Base-by-base conservation (phyloP, 2,113 vertebrate species). In the Paratilapia polleni region DNA sequence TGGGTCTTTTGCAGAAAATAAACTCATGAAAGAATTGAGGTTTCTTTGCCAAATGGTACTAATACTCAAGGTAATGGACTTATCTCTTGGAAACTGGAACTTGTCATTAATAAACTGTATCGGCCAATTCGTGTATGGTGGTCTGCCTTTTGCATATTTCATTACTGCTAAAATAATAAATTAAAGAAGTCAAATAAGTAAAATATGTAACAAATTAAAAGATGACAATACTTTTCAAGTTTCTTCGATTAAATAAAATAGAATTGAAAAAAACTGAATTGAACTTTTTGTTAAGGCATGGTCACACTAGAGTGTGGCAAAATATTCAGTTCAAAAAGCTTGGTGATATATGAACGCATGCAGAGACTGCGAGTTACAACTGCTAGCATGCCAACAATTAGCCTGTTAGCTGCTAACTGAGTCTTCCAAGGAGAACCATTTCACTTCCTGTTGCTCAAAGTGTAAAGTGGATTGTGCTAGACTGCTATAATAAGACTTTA, bases 61-160 rank as follows among this genome's bases (percentile, higher is more conserved):
- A 1, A 49, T 38, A 68, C 70, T 92, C 89, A 92, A 86, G 61
- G 74, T 75, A 80, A 92, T 61, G 34, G 11, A 20, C 15, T 86
- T 63, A 59, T 85, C 57, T 63, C 14, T n/a, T 13, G 0, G 31
- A 62, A 80, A 79, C 85, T 82, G 80, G 41, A 84, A 78, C 70
- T 47, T 52, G 3, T 86, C 82, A 88, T 52, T 31, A 62, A n/a
- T 85, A 77, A 87, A 87, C 78, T 20, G 57, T 11, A 41, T 8
- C 4, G 2, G 24, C 24, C 77, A 62, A 8, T 34, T 15, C 19
- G 52, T 8, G 6, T 74, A 49, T 49, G 83, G 63, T 85, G 75
- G 77, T 88, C 88, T 81, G 24, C 36, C 78, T 87, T 52, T 83
- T 58, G 43, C 8, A 8, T 47, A 12, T 22, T 73, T 57, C 17